Conservation (phyloP, 2,113 vertebrate species). For the Thalassarche chlororhynchos region DNA sequence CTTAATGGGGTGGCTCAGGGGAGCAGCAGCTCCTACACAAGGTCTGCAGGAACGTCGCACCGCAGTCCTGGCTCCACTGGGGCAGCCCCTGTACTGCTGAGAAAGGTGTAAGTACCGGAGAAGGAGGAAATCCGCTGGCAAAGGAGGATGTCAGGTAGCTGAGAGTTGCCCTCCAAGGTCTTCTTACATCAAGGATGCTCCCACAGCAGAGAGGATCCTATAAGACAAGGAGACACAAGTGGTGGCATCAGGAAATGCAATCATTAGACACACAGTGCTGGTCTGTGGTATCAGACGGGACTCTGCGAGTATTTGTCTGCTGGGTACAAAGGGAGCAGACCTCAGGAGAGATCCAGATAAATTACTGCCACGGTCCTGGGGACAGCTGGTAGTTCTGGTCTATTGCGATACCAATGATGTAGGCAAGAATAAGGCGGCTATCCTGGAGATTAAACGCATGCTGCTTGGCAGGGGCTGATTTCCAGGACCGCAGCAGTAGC, state of each 20-base stretch:
- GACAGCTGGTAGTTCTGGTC: neutral
- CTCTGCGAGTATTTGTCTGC: neutral
- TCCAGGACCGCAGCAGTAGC: neutral
- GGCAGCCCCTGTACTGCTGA: neutral
- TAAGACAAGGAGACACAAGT: neutral
- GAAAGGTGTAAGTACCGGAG: neutral
- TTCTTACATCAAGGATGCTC: neutral
- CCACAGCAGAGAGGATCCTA: neutral
- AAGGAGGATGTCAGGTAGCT: neutral
- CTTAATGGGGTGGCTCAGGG: neutral
- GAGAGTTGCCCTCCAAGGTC: neutral
- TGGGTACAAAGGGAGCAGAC: neutral
- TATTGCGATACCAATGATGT: fast-evolving
- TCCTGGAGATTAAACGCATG: neutral
- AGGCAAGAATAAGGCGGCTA: neutral
- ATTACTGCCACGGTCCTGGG: neutral
- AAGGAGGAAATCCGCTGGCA: neutral
- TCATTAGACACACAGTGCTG: neutral
- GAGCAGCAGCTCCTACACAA: neutral
- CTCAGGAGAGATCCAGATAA: neutral
- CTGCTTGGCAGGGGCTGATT: neutral
- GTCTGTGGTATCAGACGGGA: neutral
- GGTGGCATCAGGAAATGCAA: neutral
- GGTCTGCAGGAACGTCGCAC: neutral
- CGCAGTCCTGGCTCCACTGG: neutral